phyloP scores from a whole-genome alignment of 2,113 vertebrate species.

The Terrapene triunguis region DNA sequence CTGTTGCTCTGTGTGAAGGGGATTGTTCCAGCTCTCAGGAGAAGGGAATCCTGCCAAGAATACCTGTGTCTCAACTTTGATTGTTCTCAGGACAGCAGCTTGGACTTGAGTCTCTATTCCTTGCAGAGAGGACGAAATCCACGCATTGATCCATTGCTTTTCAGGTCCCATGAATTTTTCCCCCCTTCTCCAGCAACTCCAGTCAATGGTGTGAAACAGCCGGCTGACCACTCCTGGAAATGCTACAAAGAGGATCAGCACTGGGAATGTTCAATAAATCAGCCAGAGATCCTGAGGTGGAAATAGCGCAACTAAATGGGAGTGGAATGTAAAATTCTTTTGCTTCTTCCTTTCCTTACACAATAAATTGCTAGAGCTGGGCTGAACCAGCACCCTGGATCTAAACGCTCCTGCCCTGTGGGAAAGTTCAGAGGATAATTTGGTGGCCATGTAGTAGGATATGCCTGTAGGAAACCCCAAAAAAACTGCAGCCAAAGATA shows the following conservation, averaged over 20 bases:
- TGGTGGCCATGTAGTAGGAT: not conserved
- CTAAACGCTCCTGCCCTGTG: not conserved
- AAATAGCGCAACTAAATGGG: not conserved
- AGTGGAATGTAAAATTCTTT: not conserved
- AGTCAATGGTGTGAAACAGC: accelerated
- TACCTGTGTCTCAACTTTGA: not conserved
- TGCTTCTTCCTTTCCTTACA: not conserved
- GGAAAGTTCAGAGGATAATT: not conserved
- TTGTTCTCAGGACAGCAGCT: not conserved
- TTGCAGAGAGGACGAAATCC: not conserved
- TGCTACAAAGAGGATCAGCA: not conserved
- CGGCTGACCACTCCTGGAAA: not conserved
- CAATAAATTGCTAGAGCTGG: not conserved
- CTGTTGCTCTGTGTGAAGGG: not conserved
- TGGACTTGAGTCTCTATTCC: not conserved
- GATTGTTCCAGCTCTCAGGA: not conserved
- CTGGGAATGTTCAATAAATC: not conserved
- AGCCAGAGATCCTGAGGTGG: not conserved
- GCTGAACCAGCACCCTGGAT: not conserved
- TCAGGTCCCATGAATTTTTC: accelerated
- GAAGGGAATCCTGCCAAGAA: not conserved
- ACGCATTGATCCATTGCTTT: not conserved
- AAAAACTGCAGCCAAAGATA: not conserved
- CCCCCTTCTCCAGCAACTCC: not conserved
- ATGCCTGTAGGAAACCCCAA: not conserved